These are phyloP conservation scores for Coenonympha arcania DNA, from an alignment of 2,888 invertebrate species.

Conservation along the genomic window DNA sequence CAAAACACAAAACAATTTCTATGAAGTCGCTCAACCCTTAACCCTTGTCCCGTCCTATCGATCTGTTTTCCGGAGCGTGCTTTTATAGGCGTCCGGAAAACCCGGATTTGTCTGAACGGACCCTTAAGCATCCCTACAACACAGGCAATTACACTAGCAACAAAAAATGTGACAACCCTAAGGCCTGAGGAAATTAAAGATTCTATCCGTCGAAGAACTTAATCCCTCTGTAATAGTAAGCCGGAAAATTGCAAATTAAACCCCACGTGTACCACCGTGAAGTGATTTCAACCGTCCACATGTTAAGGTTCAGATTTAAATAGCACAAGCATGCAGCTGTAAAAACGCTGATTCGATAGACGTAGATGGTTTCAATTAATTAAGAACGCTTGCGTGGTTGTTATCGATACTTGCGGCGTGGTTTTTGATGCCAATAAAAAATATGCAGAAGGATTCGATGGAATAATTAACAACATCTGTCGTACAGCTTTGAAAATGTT, in stretches of 20 bases:
- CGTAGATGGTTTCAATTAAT: constrained; percentile 64
- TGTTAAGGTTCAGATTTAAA: constrained; percentile 13
- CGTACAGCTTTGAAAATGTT: too few species aligned
- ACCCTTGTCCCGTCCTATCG: too few species aligned
- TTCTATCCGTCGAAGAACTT: constrained; percentile 66
- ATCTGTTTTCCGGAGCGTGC: too few species aligned
- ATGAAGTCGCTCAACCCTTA: too few species aligned
- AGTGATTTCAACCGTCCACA: background rate
- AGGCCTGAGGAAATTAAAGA: constrained; percentile 71
- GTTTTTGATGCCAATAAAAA: constrained; percentile 3
- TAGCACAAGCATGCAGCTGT: constrained; percentile 33
- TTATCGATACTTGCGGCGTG: constrained; percentile 38
- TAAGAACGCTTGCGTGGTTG: constrained; percentile 51
- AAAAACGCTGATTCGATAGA: constrained; percentile 58
- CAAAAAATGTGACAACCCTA: constrained; percentile 44
- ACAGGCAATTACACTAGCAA: constrained; percentile 46
- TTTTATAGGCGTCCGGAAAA: too few species aligned
- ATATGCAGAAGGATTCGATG: too few species aligned
- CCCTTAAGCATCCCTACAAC: too few species aligned
- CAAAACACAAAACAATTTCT: too few species aligned
- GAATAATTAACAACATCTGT: too few species aligned
- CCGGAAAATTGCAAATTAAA: constrained; percentile 71
- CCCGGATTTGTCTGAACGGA: too few species aligned
- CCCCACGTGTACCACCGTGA: constrained; percentile 15
- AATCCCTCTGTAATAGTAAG: constrained; percentile 64